Evolutionary conservation across 23 tunicate genomes (phyloP).

Genomic region (Styela clava): DNA sequence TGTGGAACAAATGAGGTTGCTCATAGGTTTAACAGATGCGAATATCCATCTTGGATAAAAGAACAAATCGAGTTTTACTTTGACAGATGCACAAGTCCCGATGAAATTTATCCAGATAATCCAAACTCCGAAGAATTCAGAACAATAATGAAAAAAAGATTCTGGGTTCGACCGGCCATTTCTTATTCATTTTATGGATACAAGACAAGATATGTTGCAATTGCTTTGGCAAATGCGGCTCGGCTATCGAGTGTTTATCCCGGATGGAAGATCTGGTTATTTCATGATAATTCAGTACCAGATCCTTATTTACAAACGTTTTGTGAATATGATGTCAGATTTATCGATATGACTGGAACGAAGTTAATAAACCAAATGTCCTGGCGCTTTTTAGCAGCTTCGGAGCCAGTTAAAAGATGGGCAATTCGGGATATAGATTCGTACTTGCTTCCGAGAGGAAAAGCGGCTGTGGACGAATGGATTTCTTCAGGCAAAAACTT

Average conservation of each 20-base stretch:
- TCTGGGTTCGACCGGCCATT: constrained; percentile 6
- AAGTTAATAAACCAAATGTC: constrained; percentile 10
- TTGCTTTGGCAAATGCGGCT: background rate
- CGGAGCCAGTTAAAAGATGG: constrained; percentile 11
- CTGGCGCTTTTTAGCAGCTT: constrained; percentile 17
- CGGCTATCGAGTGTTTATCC: background rate
- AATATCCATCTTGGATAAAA: background rate
- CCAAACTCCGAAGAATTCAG: background rate
- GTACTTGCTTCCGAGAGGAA: constrained; percentile 5
- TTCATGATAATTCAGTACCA: background rate
- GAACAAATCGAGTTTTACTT: background rate
- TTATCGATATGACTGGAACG: background rate
- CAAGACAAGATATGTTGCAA: background rate
- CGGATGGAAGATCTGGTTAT: constrained; percentile 5
- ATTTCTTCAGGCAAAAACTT: constrained; percentile 8
- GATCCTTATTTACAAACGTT: background rate
- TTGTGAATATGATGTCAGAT: background rate
- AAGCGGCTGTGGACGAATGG: constrained; percentile 20
- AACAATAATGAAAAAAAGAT: background rate
- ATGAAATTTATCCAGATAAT: background rate
- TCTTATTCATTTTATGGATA: background rate
- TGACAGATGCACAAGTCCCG: background rate
- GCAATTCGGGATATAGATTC: constrained; percentile 15
- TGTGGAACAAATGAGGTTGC: constrained; percentile 3
- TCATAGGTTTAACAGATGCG: background rate